Conservation (phyloP, 2,113 vertebrate species). For the Tiliqua scincoides region DNA sequence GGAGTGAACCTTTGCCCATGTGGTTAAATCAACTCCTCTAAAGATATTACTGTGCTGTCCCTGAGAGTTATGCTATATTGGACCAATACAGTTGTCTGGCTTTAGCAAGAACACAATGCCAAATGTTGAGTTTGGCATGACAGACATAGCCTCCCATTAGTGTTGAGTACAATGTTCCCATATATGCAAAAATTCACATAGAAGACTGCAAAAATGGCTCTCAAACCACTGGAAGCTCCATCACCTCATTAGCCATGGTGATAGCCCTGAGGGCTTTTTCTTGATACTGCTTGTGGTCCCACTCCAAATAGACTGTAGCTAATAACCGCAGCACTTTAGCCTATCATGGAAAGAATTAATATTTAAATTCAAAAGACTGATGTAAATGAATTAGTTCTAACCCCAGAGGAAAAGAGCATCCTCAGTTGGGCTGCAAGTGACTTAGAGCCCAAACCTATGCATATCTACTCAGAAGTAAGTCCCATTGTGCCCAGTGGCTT, state of each 20-base stretch:
- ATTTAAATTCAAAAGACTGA: background rate
- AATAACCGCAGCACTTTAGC: conserved; percentile 88
- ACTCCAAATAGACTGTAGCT: conserved; percentile 86
- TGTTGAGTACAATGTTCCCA: too few species aligned
- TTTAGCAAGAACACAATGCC: too few species aligned
- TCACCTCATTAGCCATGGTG: conserved; percentile 89
- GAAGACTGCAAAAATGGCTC: background rate
- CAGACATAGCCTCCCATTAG: too few species aligned
- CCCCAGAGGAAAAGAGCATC: background rate
- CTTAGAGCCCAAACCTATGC: too few species aligned
- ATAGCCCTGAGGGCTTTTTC: conserved; percentile 84
- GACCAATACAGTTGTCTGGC: too few species aligned
- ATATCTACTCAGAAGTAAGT: too few species aligned
- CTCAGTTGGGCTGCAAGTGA: background rate
- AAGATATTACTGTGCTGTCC: too few species aligned
- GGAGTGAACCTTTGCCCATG: background rate
- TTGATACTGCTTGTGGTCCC: conserved; percentile 79
- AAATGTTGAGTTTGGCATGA: too few species aligned
- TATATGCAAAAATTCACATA: too few species aligned
- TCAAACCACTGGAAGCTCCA: background rate
- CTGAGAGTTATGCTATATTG: too few species aligned
- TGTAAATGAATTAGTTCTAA: background rate
- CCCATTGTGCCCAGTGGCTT: too few species aligned
- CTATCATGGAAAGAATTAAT: conserved; percentile 67
- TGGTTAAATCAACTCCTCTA: too few species aligned